Conservation (phyloP, 1,140 invertebrate genomes). For the Chlorops oryzae region DNA sequence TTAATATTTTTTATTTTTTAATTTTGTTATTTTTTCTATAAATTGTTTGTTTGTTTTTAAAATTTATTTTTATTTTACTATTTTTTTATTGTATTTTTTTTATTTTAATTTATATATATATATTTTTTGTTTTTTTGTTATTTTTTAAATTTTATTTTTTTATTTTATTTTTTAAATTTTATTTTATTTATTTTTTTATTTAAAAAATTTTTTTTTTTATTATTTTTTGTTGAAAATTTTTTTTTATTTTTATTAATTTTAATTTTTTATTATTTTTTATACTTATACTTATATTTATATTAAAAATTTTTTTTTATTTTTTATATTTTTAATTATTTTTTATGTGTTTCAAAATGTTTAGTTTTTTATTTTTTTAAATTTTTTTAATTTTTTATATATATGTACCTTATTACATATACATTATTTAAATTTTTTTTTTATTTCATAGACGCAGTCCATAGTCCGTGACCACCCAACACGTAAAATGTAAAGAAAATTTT, state of each 20-base stretch:
- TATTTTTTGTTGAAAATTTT: background rate
- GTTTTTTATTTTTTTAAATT: background rate
- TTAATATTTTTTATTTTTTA: background rate
- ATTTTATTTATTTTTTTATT: background rate
- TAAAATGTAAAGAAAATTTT: background rate
- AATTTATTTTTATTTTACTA: background rate
- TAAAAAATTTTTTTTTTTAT: background rate
- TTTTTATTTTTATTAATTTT: background rate
- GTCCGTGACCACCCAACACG: background rate
- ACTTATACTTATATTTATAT: background rate
- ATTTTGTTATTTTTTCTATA: background rate
- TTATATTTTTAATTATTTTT: background rate
- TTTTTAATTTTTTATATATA: background rate
- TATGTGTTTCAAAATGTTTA: no score
- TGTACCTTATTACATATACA: background rate
- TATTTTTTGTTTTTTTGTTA: background rate
- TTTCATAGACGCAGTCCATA: background rate
- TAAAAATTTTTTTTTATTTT: background rate
- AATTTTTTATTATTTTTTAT: background rate
- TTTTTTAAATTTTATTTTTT: background rate
- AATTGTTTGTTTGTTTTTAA: background rate
- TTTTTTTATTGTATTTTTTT: background rate
- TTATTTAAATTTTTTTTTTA: background rate
- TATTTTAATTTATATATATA: no score
- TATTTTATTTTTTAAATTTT: background rate